Conservation (phyloP, 2,888 invertebrate species). For the Drosophila kuntzei region DNA sequence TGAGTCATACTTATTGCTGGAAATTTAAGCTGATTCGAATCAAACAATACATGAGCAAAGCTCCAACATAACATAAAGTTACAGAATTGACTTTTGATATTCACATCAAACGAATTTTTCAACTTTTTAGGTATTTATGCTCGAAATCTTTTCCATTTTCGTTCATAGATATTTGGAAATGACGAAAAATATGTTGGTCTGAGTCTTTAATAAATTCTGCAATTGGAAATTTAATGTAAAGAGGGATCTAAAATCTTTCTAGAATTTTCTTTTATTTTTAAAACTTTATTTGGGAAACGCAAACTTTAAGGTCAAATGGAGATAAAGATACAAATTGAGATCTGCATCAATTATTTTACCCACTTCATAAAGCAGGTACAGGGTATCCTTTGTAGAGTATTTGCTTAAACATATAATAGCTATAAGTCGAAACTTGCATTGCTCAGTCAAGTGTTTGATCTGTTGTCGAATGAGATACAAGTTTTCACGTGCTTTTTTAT, state of each 20-base stretch:
- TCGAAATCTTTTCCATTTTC: not conserved
- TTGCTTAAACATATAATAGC: slow-evolving; percentile 4
- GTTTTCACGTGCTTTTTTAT: not conserved
- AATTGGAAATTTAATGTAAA: no score
- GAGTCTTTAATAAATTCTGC: not conserved
- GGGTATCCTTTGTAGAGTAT: not conserved
- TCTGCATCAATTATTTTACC: not conserved
- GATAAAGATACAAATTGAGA: not conserved
- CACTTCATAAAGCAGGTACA: not conserved
- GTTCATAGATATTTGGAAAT: not conserved
- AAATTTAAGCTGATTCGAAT: slow-evolving; percentile 44
- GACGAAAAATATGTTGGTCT: not conserved
- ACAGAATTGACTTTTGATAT: not conserved
- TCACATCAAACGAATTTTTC: slow-evolving; percentile 4
- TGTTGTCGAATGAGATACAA: not conserved
- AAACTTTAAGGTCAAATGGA: no score
- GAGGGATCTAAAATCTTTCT: no score
- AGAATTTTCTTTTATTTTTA: no score
- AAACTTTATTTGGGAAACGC: no score
- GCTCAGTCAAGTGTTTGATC: slow-evolving; percentile 1
- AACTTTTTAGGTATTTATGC: slow-evolving; percentile 1
- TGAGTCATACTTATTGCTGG: slow-evolving; percentile 33
- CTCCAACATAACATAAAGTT: slow-evolving; percentile 3
- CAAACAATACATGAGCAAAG: not conserved
- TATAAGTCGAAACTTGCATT: not conserved